Conservation (phyloP, 1,140 invertebrate species). For the Conopomorpha cramerella region DNA sequence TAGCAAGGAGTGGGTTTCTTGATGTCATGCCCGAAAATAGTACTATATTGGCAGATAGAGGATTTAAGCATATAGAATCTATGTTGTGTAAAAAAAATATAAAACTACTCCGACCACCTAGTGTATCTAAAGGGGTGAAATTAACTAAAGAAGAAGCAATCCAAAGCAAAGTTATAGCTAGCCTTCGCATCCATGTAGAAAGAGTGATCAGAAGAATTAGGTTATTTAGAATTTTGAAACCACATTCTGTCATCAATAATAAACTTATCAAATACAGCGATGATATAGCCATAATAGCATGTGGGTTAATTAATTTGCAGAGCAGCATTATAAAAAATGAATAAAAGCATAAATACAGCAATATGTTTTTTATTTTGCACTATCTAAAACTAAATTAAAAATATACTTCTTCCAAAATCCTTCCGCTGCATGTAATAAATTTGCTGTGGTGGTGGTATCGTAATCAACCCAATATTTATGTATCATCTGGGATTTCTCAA, state of each 20-base stretch:
- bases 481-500: constrained; percentile 12
- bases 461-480: constrained; percentile 2
- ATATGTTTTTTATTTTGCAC: neutral
- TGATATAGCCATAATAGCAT: constrained; percentile 12
- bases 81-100: constrained; percentile 4
- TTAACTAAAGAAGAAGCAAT: constrained; percentile 8
- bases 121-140: neutral
- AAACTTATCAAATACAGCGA: constrained; percentile 11
- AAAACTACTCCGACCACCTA: constrained; percentile 1
- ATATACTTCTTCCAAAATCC: neutral
- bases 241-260: constrained; percentile 12
- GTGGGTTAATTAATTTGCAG: constrained; percentile 13
- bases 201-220: constrained; percentile 16
- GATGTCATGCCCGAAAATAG: neutral
- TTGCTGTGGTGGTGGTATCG: neutral
- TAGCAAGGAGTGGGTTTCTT: constrained; percentile 12
- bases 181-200: constrained; percentile 18
- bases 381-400: neutral
- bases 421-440: neutral
- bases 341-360: too few species aligned
- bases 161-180: constrained; percentile 18
- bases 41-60: constrained; percentile 19
- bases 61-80: constrained; percentile 11
- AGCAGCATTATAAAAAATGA: constrained; percentile 2
- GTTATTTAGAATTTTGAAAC: constrained; percentile 16